Evolutionary conservation across 2,797 vertebrate species (phyloP).

Genomic region (Eulemur coronatus): DNA sequence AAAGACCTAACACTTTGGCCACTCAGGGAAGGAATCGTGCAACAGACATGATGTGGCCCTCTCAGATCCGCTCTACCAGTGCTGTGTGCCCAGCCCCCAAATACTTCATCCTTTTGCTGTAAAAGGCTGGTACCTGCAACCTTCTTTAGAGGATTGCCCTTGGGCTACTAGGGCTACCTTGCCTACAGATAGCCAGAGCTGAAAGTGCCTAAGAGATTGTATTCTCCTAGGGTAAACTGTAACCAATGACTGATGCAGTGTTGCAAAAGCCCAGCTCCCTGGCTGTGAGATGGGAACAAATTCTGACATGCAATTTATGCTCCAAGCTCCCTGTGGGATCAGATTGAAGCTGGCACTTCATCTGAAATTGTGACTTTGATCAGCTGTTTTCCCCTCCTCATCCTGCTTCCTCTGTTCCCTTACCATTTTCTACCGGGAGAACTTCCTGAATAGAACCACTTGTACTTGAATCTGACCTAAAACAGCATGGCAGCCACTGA

Average conservation of each 20-base stretch:
- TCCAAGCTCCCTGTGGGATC: background rate
- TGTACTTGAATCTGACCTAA: background rate
- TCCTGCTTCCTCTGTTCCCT: background rate
- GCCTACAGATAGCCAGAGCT: background rate
- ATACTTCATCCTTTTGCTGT: background rate
- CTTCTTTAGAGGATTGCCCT: background rate
- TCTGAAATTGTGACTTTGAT: background rate
- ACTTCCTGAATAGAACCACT: background rate
- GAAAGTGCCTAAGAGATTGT: background rate
- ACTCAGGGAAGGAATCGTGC: background rate
- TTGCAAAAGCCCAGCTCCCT: background rate
- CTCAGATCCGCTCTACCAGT: background rate
- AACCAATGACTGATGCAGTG: background rate
- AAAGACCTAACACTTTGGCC: background rate
- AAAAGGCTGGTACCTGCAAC: background rate
- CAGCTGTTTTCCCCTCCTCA: background rate
- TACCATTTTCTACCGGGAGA: background rate
- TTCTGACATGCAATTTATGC: background rate
- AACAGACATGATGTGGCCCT: background rate
- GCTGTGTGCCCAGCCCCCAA: background rate
- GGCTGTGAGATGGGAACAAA: background rate
- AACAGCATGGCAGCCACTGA: background rate
- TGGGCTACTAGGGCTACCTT: background rate
- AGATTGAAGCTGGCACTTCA: background rate
- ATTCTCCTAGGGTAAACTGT: background rate